Percentiles rank a stretch among this genome's conserved stretches.
Conservation (phyloP, 2,797 vertebrate genomes). For the Myotis planiceps region DNA sequence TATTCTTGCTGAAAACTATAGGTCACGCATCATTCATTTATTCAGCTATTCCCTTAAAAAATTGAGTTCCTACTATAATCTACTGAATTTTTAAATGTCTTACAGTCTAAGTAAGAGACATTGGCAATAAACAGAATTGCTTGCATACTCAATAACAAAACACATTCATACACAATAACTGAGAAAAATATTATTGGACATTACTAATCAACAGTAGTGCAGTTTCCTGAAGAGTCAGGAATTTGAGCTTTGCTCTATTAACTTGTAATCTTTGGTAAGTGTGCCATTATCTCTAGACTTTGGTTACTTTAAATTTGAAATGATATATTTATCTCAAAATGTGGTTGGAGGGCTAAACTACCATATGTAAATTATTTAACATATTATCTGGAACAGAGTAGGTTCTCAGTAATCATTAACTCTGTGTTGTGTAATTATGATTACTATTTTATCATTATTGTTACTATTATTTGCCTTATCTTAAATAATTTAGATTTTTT, state of each 20-base stretch:
- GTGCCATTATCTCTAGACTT: background rate
- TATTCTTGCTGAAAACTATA: background rate
- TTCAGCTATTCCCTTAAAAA: background rate
- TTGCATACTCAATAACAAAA: background rate
- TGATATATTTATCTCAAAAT: background rate
- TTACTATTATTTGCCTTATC: background rate
- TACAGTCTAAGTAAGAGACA: background rate
- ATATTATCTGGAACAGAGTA: background rate
- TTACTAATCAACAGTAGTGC: background rate
- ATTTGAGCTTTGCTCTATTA: background rate
- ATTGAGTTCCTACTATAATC: background rate
- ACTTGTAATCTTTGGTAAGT: background rate
- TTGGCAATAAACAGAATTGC: background rate
- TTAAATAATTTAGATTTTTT: conserved; percentile 60
- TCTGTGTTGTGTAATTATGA: background rate
- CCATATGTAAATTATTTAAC: background rate
- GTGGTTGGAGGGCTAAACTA: background rate
- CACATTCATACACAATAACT: background rate
- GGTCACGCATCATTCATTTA: background rate
- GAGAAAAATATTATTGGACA: background rate
- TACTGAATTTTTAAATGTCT: background rate
- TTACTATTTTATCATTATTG: background rate
- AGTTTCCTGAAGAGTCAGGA: background rate
- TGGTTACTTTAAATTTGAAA: background rate
- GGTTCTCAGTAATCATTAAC: background rate